Conservation (phyloP, 1,140 invertebrate species). For the Drosophila pachea region DNA sequence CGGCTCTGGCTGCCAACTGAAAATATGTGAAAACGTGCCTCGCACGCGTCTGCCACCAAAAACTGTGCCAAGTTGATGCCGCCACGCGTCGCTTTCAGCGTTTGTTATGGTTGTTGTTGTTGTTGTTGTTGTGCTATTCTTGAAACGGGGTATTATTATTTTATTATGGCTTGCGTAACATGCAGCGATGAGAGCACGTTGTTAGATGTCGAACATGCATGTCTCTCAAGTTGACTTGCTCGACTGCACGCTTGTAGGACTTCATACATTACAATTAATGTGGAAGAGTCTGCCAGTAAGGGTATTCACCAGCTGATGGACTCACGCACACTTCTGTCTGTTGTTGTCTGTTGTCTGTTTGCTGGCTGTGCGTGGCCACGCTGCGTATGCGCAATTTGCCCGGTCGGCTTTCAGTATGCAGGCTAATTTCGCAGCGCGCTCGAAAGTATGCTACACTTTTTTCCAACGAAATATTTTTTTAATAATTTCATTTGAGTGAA, state of each 20-base stretch:
- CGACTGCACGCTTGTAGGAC: too few species aligned
- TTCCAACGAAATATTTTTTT: slow-evolving; percentile 23
- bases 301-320: too few species aligned
- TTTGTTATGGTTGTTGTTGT: slow-evolving; percentile 4
- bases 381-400: slow-evolving; percentile 71
- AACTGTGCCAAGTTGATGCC: slow-evolving; percentile 72
- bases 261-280: too few species aligned
- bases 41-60: slow-evolving; percentile 39
- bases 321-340: neutral
- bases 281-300: too few species aligned
- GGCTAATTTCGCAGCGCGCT: slow-evolving; percentile 39
- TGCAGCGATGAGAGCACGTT: neutral
- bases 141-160: neutral
- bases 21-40: slow-evolving; percentile 64
- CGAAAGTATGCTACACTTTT: slow-evolving; percentile 26
- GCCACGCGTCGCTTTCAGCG: slow-evolving; percentile 35
- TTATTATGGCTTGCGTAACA: neutral
- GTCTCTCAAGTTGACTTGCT: too few species aligned
- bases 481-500: slow-evolving; percentile 65
- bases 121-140: neutral
- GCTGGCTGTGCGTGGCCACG: slow-evolving; percentile 61
- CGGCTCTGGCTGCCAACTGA: slow-evolving; percentile 24
- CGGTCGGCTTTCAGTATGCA: too few species aligned
- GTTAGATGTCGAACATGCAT: too few species aligned
- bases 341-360: slow-evolving; percentile 16